A percentile compares a stretch with the other conserved stretches of the same genome.
These are phyloP conservation scores for Cryptotis parvus DNA, from an alignment of 2,113 vertebrate genomes.

Conservation along the genomic window DNA sequence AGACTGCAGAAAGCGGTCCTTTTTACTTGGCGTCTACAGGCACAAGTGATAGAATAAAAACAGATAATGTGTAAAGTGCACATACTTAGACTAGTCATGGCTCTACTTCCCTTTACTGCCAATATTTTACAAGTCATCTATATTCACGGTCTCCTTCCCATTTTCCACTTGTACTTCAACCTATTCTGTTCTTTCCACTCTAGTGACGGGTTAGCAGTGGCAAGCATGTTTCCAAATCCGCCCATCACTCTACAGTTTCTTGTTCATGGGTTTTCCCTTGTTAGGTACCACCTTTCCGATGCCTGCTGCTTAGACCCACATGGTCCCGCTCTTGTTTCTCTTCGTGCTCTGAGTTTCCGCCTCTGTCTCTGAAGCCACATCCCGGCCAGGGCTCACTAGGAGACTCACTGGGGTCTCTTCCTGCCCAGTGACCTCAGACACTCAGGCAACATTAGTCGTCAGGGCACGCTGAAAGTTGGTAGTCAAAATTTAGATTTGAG, in stretches of 20 bases:
- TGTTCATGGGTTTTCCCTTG: background rate
- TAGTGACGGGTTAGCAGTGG: background rate
- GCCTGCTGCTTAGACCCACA: background rate
- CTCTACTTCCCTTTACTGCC: background rate
- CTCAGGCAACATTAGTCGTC: background rate
- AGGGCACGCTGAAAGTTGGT: background rate
- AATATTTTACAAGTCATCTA: background rate
- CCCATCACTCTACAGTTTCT: background rate
- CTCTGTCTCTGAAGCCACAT: background rate
- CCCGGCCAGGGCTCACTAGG: background rate
- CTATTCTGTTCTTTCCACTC: background rate
- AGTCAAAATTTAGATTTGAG: background rate
- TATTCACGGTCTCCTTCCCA: background rate
- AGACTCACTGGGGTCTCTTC: background rate
- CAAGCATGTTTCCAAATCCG: background rate
- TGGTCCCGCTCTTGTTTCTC: background rate
- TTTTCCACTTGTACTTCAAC: slow-evolving; percentile 35
- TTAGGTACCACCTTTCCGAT: background rate
- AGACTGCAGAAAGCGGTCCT: slow-evolving; percentile 15
- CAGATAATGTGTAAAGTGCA: background rate
- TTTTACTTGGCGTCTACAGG: background rate
- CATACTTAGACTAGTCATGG: background rate
- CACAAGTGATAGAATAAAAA: background rate
- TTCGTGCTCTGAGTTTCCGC: background rate
- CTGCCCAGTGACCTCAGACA: background rate